Base-by-base conservation (phyloP, 2,888 invertebrate genomes). In the Troilus luridus region DNA sequence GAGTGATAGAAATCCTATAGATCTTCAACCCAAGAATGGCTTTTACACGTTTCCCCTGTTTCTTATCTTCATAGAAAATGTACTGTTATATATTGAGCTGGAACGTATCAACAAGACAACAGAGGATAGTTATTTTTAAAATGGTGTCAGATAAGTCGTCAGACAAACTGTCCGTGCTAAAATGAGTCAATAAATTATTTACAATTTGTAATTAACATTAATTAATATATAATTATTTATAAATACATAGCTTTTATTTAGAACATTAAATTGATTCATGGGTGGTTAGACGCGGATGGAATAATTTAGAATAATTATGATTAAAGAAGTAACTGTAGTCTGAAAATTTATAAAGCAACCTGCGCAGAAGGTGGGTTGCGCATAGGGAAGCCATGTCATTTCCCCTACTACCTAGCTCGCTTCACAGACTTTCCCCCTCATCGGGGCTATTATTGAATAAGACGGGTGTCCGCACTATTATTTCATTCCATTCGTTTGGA, bases 171-270 rank as follows among this genome's bases (percentile, higher is more conserved):
- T 77, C 41, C 41, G 27, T 27, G 12, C 72, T 17, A 77, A 41
- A 41, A 77, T 41, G 72, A 77, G 72, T 77, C 24, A 77, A 77
- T 77, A 77, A 77, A 77, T 41, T 41, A 19, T 41, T n/a, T n/a
- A n/a, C n/a, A n/a, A n/a, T n/a, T n/a, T n/a, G n/a, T n/a, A n/a
- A n/a, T n/a, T n/a, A n/a, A n/a, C n/a, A n/a, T n/a, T n/a, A n/a
- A n/a, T n/a, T n/a, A n/a, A n/a, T n/a, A n/a, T n/a, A n/a, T 41
- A 17, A 6, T 41, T 77, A 14, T 77, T 17, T 8, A 17, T 41
- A 8, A 41, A 41, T 77, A 27, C 8, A 41, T 41, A 14, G 24
- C 14, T 12, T 24, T 64, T n/a, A 64, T n/a, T 64, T 64, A 64
- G 1, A 21, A 62, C 0, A 19, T 19, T 62, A 62, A 62, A 21